Percentiles rank a stretch among this genome's conserved stretches.
These are phyloP conservation scores for Lota lota DNA, from an alignment of 2,113 vertebrate species.

Conservation along the genomic window DNA sequence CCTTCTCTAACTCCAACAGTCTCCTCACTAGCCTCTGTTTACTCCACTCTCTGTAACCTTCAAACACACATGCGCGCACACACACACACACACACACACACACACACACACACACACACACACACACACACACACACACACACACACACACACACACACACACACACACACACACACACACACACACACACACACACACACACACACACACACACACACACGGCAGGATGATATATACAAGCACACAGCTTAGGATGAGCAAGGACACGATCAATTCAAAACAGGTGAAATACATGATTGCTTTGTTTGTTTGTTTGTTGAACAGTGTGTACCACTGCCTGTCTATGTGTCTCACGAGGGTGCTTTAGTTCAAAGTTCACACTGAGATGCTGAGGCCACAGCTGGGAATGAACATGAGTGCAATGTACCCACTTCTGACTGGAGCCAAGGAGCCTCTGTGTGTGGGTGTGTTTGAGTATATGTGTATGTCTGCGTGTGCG, in stretches of 20 bases:
- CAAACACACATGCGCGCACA: constrained; percentile 1
- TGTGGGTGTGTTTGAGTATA: not conserved
- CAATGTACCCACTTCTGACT: not conserved
- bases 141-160: not conserved
- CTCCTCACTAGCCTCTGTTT: constrained; percentile 83
- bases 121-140: not conserved
- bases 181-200: not conserved
- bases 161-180: not conserved
- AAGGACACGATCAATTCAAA: too few relatives aligned
- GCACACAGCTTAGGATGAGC: too few relatives aligned
- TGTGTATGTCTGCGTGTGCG: constrained; percentile 1
- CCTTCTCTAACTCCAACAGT: constrained; percentile 83
- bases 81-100: constrained; percentile 29
- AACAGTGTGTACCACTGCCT: too few relatives aligned
- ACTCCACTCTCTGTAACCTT: constrained; percentile 86
- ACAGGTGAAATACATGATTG: too few relatives aligned
- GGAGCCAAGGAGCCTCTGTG: not conserved
- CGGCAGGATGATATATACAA: not conserved
- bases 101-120: not conserved
- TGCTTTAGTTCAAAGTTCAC: too few relatives aligned
- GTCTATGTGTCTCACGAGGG: too few relatives aligned
- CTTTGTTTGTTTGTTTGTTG: too few relatives aligned
- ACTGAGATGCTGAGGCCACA: too few relatives aligned
- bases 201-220: too few relatives aligned
- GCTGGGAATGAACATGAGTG: not conserved